Conservation (phyloP, 2,888 invertebrate species). For the Cerastis rubricosa region DNA sequence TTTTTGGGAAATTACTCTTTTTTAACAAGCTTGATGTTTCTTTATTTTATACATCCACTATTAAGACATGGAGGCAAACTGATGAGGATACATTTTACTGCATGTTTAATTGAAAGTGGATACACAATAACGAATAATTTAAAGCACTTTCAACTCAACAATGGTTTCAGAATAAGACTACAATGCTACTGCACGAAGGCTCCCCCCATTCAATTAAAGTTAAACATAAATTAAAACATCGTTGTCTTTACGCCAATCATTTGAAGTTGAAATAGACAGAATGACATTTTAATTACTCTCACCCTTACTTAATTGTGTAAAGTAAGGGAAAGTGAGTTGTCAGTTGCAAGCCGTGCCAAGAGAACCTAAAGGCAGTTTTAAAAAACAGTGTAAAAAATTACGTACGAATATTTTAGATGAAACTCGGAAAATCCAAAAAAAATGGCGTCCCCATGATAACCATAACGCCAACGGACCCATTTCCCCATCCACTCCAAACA, state of each 20-base stretch:
- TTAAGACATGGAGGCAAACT: neutral
- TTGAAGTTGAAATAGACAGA: constrained; percentile 44
- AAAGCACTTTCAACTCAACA: neutral
- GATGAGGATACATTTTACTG: neutral
- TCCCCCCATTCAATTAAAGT: constrained; percentile 25
- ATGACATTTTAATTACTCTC: constrained; percentile 65
- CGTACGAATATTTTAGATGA: neutral
- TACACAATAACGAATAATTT: neutral
- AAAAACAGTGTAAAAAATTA: constrained; percentile 14
- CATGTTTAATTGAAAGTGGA: neutral
- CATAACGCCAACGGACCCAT: constrained; percentile 51
- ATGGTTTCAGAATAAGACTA: neutral
- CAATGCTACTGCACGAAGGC: neutral
- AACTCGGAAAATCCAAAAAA: constrained; percentile 3
- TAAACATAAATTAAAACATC: constrained; percentile 35
- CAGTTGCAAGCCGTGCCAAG: constrained; percentile 31
- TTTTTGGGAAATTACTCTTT: constrained; percentile 22
- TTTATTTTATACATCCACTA: neutral
- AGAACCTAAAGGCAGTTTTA: neutral
- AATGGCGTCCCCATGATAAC: constrained; percentile 21
- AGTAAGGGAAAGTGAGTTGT: constrained; percentile 33
- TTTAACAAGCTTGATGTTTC: neutral
- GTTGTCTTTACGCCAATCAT: constrained; percentile 39
- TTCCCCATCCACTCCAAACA: constrained; percentile 49
- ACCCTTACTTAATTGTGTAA: constrained; percentile 22